These are phyloP conservation scores for Dendrocincla fuliginosa DNA, from an alignment of 2,797 vertebrate species.

Conservation along the genomic window DNA sequence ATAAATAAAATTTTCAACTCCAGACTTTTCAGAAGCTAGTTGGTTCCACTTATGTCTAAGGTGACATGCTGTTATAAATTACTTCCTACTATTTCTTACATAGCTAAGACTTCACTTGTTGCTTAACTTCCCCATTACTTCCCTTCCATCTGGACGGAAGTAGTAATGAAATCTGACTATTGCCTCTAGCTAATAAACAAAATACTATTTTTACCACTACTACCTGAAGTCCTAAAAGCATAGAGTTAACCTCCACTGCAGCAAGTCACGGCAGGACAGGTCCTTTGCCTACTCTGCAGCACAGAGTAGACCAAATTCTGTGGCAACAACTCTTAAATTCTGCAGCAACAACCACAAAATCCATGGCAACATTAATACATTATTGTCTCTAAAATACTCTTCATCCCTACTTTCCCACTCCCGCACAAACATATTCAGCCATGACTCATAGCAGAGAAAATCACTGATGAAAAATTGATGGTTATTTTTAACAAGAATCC, in stretches of 20 bases:
- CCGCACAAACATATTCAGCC: neutral
- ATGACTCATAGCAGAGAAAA: conserved; percentile 21
- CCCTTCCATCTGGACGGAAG: neutral
- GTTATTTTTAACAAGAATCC: conserved; percentile 41
- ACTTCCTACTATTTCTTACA: neutral
- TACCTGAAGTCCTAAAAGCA: neutral
- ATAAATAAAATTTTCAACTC: neutral
- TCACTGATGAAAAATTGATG: conserved; percentile 20
- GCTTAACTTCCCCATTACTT: neutral
- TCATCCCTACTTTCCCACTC: conserved; percentile 15
- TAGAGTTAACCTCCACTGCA: neutral
- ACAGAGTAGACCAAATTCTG: neutral
- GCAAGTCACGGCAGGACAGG: neutral
- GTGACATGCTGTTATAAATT: neutral
- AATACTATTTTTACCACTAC: neutral
- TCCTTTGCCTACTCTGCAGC: neutral
- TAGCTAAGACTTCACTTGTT: neutral
- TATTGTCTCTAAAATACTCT: conserved; percentile 26
- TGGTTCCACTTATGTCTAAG: neutral
- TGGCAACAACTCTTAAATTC: neutral
- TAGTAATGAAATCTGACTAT: neutral
- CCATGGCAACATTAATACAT: conserved; percentile 53
- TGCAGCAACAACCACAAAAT: conserved; percentile 8
- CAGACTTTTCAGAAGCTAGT: neutral
- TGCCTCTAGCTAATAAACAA: neutral